Percentiles rank a stretch among this genome's conserved stretches.
These are phyloP conservation scores for Callosobruchus maculatus DNA, from an alignment of 2,888 invertebrate species.

Conservation along the genomic window DNA sequence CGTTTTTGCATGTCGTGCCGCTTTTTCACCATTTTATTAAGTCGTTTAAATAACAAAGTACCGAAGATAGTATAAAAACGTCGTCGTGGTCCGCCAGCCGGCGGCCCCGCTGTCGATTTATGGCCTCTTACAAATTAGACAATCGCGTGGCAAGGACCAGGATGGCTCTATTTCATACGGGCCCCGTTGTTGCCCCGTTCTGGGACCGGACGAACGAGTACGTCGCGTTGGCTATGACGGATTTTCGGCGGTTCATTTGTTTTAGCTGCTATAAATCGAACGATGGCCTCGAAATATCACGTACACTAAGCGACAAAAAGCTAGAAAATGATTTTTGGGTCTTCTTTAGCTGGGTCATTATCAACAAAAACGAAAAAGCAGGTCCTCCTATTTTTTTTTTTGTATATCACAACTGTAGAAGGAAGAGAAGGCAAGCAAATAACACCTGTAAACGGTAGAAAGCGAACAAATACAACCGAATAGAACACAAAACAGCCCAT, in stretches of 20 bases:
- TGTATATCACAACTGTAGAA: no score
- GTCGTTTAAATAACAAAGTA: slow-evolving; percentile 1
- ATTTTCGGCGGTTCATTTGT: background rate
- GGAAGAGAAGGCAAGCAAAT: no score
- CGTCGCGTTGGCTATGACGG: background rate
- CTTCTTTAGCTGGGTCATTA: no score
- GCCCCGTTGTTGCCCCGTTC: background rate
- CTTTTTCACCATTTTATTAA: background rate
- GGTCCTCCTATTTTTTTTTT: no score
- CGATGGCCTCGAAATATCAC: background rate
- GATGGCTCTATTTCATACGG: background rate
- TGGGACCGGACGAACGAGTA: background rate
- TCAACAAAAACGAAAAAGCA: no score
- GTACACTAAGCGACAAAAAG: no score
- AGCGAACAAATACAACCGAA: no score
- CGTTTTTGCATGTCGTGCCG: background rate
- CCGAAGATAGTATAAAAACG: background rate
- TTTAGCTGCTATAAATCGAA: background rate
- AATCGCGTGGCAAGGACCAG: background rate
- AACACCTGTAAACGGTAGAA: no score
- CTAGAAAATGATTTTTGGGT: no score
- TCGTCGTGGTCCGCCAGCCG: background rate
- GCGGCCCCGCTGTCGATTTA: background rate
- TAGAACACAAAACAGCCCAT: no score
- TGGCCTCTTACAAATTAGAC: background rate